phyloP scores from a whole-genome alignment of 2,113 vertebrate genomes.

The Cynoglossus semilaevis region DNA sequence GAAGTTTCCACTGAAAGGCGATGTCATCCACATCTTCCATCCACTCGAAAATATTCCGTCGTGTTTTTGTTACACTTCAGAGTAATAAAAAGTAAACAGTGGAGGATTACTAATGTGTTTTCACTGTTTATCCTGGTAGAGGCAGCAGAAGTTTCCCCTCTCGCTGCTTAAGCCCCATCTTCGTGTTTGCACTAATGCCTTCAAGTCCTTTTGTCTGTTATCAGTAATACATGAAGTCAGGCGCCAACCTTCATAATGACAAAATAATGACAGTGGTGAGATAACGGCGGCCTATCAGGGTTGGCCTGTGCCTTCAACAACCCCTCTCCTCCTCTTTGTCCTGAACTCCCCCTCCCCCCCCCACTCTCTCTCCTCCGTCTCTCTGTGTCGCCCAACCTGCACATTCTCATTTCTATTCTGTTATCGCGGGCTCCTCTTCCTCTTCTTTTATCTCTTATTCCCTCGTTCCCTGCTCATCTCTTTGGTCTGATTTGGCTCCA shows the following conservation, averaged over 20 bases:
- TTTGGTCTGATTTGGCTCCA: constrained; percentile 42
- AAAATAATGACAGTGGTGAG: constrained; percentile 70
- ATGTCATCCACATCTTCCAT: constrained; percentile 9
- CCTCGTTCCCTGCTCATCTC: constrained; percentile 43
- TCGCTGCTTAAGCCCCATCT: constrained; percentile 42
- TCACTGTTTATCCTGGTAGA: constrained; percentile 1
- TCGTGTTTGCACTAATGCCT: constrained; percentile 48
- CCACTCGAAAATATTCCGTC: constrained; percentile 9
- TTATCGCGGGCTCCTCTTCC: constrained; percentile 38
- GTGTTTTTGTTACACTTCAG: constrained; percentile 11
- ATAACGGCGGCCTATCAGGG: constrained; percentile 54
- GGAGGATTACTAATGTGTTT: constrained; percentile 22
- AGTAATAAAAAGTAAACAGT: constrained; percentile 18
- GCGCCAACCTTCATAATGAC: constrained; percentile 67
- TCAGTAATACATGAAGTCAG: constrained; percentile 63
- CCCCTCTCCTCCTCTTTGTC: constrained; percentile 28
- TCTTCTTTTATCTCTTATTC: constrained; percentile 32
- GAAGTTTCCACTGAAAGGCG: neutral
- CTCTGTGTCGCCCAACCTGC: constrained; percentile 23
- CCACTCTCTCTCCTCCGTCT: constrained; percentile 21
- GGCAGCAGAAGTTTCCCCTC: constrained; percentile 27
- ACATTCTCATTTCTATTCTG: constrained; percentile 29
- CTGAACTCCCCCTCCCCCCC: constrained; percentile 37
- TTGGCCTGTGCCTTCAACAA: constrained; percentile 44
- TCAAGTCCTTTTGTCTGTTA: constrained; percentile 60